phyloP scores from a whole-genome alignment of 2,888 invertebrate genomes.

The Pteria penguin region DNA sequence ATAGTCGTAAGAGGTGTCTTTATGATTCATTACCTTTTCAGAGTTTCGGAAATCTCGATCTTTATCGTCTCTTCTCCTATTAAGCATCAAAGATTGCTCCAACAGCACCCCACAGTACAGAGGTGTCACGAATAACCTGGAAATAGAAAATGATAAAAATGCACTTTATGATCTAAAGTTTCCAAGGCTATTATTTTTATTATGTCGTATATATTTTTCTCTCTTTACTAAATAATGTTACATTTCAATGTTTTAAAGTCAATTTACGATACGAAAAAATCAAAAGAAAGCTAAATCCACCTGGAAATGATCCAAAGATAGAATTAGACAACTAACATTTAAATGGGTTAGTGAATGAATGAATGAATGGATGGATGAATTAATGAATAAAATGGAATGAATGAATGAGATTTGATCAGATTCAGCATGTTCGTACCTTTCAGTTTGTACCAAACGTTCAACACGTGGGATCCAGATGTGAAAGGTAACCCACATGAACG shows the following conservation, averaged over 20 bases:
- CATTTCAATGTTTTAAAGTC: too few species aligned
- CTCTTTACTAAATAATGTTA: too few species aligned
- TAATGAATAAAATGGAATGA: too few species aligned
- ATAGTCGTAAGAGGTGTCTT: too few species aligned
- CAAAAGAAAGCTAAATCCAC: too few species aligned
- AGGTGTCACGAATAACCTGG: slow-evolving; percentile 90
- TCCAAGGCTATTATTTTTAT: too few species aligned
- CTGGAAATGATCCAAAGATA: not conserved
- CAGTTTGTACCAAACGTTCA: slow-evolving; percentile 71
- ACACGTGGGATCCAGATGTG: slow-evolving; percentile 74
- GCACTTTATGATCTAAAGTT: too few species aligned
- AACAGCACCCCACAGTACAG: slow-evolving; percentile 95
- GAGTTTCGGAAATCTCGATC: slow-evolving; percentile 58
- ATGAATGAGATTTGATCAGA: not conserved
- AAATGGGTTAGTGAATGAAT: not conserved
- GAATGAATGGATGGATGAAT: too few species aligned
- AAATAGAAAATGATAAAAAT: too few species aligned
- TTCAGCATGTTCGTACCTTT: slow-evolving; percentile 51
- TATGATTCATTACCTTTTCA: slow-evolving; percentile 52
- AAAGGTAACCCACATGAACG: slow-evolving; percentile 71
- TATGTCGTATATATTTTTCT: too few species aligned
- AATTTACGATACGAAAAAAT: too few species aligned
- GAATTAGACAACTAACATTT: not conserved
- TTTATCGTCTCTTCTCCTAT: slow-evolving; percentile 93
- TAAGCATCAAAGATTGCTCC: slow-evolving; percentile 96